These are phyloP conservation scores for Argyresthia albistria DNA, from an alignment of 2,888 invertebrate genomes.

Conservation along the genomic window DNA sequence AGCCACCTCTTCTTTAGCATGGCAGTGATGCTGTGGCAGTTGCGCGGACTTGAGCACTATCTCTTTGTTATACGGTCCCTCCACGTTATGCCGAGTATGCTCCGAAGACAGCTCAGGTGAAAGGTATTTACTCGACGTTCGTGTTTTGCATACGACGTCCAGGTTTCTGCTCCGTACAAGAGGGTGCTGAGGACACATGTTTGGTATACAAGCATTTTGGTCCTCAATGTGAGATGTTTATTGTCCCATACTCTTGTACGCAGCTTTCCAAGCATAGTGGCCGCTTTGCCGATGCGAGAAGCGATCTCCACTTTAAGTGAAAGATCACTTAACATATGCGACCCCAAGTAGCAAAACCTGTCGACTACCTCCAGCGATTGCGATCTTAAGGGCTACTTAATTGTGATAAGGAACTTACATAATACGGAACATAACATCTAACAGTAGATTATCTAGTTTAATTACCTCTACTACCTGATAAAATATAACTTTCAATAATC, in stretches of 20 bases:
- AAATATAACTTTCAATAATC: too few relatives aligned
- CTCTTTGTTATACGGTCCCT: too few relatives aligned
- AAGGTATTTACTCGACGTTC: neutral
- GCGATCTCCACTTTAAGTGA: neutral
- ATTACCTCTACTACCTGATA: too few relatives aligned
- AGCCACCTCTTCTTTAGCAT: too few relatives aligned
- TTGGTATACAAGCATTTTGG: neutral
- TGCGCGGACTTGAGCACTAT: too few relatives aligned
- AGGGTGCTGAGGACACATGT: neutral
- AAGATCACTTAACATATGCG: neutral
- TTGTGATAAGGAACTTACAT: too few relatives aligned
- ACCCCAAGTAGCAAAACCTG: neutral
- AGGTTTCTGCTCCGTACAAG: neutral
- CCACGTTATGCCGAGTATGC: too few relatives aligned
- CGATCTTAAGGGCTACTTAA: too few relatives aligned
- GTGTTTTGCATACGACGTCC: conserved; percentile 1
- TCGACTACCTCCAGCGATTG: neutral
- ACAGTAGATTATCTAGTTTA: too few relatives aligned
- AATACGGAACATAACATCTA: too few relatives aligned
- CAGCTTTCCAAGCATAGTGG: neutral
- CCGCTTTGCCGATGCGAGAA: neutral
- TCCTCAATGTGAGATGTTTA: neutral
- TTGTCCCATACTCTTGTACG: neutral
- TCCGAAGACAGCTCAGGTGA: too few relatives aligned
- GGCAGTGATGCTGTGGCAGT: too few relatives aligned